Evolutionary conservation across 64 coral and sea anemone species (phyloP), one percentile per base, ranked within the genome.

Genomic region (Pocillopora damicornis): DNA sequence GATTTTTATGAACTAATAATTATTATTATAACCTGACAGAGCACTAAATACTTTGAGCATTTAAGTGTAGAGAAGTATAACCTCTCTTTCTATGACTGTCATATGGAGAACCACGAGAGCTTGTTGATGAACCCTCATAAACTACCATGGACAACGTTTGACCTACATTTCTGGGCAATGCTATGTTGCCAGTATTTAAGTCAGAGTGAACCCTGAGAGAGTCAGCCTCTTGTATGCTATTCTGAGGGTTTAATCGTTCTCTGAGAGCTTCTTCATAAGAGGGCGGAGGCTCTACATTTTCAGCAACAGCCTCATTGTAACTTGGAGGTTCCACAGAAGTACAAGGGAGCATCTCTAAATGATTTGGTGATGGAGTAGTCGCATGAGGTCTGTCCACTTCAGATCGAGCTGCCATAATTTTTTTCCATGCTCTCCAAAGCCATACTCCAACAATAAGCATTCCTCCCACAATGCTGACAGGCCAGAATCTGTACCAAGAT

Each of bases 371-470:
- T 63, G 68, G 59, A 80, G 78, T 67, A 57, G 60, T 71, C 73
- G 75, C 58, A 62, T 58, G 92, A 76, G 80, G 74, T 74, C 14
- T 72, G 37, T 90, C 82, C 61, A 90, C 12, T 30, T 90, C 82
- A 74, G 82, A 88, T 88, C 94, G 79, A 18, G 91, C 72, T 23
- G 88, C 82, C 14, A 90, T 68, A 87, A 93, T 91, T 69, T 94
- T 98, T 61, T 93, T 93, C 97, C 97, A 99, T 13, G 90, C 95
- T 34, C 81, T 68, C 97, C 97, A 95, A 72, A 99, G 84, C 97
- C 97, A 99, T 14, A 95, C 61, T 1, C 90, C 97, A 60, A 99
- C 90, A 15, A 99, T 84, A 3, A 99, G 74, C 87, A 95, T 89
- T 9, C 92, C 93, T 15, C 92, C 84, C 1, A 95, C 83, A 42